Conservation (phyloP, 2,888 invertebrate species). For the Apocheima hispidaria region DNA sequence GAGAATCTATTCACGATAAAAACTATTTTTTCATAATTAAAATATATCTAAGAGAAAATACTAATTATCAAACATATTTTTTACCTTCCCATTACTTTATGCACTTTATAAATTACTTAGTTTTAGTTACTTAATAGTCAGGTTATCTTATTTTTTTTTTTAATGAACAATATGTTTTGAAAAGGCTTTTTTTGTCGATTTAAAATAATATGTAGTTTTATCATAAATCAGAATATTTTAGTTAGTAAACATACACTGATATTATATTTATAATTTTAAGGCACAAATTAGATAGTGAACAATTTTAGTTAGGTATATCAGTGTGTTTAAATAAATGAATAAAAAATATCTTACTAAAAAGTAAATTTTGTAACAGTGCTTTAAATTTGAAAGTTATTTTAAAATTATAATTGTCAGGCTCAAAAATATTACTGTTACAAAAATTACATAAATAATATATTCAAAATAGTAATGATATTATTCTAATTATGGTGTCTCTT, state of each 20-base stretch:
- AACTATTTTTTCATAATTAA: conserved; percentile 25
- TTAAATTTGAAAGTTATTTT: neutral
- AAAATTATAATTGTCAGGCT: neutral
- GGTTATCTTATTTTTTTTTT: conserved; percentile 6
- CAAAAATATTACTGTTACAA: conserved; percentile 5
- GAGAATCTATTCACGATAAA: conserved; percentile 28
- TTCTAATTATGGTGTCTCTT: conserved; percentile 22
- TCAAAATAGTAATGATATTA: conserved; percentile 8
- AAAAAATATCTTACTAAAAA: conserved; percentile 1
- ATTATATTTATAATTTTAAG: conserved; percentile 24
- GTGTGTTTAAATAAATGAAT: conserved; percentile 20
- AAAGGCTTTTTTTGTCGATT: neutral
- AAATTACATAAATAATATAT: conserved; percentile 14
- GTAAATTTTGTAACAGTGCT: conserved; percentile 24
- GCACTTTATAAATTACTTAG: neutral
- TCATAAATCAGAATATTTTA: conserved; percentile 17
- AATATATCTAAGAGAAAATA: conserved; percentile 7
- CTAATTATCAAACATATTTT: neutral
- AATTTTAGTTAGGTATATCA: conserved; percentile 31
- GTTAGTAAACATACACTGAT: conserved; percentile 13
- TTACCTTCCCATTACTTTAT: neutral
- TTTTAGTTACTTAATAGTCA: no score
- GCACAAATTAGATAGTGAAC: conserved; percentile 38
- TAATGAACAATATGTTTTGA: neutral
- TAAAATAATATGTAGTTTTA: conserved; percentile 14